Evolutionary conservation across 1,140 invertebrate genomes (phyloP), one percentile per base, ranked within the genome.

Genomic region (Diorhabda carinulata): DNA sequence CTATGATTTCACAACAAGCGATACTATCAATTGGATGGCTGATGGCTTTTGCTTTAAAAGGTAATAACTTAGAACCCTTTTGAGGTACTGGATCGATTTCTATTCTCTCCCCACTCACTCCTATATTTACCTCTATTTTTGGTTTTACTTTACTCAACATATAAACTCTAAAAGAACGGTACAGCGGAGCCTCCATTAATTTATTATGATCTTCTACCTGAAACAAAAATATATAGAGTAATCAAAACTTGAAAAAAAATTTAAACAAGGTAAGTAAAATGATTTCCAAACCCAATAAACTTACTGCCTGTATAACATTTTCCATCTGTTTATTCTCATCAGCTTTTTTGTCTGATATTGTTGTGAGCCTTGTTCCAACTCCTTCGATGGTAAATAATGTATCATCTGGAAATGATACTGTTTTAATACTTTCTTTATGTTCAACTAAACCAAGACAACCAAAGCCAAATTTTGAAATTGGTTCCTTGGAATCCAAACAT

Each of bases 391-490:
- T 68, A 57, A 64, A 61, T 25, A 60, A 25, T 3, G 56, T 64
- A 7, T 67, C 57, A 5, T 66, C 59, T 41, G 70, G 68, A 69
- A 75, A 74, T 67, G 43, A 68, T 5, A 74, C 70, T 5, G 57
- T 59, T 57, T 74, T 74, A 8, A 58, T 7, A 7, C 65, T 67
- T 56, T 77, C 72, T 57, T 65, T 71, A 56, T 77, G 75, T 65
- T 77, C 75, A 1, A 77, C 75, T 6, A 73, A 58, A 6, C 72
- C 95, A 45, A 98, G 84, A 75, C 90, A 91, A 5, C 87, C 89
- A 81, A 98, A 98, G 43, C 93, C 93, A 86, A 96, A 98, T 83
- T 98, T 98, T 3, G 91, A 89, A 71, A 97, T 91, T 10, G 88
- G 89, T 83, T 98, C 96, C 74, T 87, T 87, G 7, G 89, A 86